Conservation (phyloP, 2,797 vertebrate species). For the Sparidentex hasta region DNA sequence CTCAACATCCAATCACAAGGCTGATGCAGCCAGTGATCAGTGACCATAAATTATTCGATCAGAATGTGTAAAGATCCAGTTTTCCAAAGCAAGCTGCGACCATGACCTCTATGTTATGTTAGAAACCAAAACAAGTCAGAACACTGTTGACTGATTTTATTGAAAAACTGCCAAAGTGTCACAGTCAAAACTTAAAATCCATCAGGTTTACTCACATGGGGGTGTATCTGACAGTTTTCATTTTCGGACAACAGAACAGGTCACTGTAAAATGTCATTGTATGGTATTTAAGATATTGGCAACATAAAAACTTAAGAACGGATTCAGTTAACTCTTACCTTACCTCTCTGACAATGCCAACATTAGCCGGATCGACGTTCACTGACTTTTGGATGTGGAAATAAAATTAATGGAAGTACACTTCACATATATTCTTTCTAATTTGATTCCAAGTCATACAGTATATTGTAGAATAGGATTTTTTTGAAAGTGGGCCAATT, state of each 20-base stretch:
- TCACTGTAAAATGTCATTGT: background rate
- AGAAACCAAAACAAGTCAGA: background rate
- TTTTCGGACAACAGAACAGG: background rate
- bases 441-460: background rate
- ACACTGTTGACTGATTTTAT: background rate
- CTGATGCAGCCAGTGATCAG: background rate
- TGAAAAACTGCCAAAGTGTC: background rate
- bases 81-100: background rate
- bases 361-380: background rate
- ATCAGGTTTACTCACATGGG: background rate
- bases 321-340: background rate
- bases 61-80: background rate
- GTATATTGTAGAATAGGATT: background rate
- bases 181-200: background rate
- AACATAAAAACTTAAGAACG: background rate
- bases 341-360: background rate
- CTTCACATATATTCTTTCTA: background rate
- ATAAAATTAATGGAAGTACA: background rate
- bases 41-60: background rate
- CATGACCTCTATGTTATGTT: background rate
- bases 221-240: too few relatives aligned
- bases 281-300: too few relatives aligned
- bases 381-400: background rate
- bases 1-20: constrained; percentile 43
- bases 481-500: background rate